Evolutionary conservation across 2,888 invertebrate species (phyloP).

Genomic region (Phania funesta): DNA sequence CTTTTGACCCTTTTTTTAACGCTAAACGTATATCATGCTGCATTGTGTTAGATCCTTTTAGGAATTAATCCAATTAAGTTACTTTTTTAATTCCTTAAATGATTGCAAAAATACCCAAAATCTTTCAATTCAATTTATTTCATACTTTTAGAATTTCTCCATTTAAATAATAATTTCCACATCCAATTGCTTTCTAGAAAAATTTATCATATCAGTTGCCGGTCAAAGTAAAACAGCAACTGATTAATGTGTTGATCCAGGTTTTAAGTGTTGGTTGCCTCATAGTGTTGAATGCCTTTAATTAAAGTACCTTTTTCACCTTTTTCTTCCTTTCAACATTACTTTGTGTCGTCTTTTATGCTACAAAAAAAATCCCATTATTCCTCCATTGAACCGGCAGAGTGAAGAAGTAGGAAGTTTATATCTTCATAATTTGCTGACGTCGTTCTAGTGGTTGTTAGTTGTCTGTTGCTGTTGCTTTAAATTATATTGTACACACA

Average conservation of each 20-base stretch:
- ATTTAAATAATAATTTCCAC: too few relatives aligned
- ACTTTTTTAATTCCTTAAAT: too few relatives aligned
- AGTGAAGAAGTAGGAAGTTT: conserved; percentile 35
- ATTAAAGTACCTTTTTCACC: conserved; percentile 56
- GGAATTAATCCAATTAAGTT: too few relatives aligned
- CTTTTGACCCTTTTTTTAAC: too few relatives aligned
- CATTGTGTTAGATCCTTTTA: too few relatives aligned
- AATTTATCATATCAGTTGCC: neutral
- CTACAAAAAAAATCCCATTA: conserved; percentile 24
- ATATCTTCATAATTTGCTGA: conserved; percentile 60
- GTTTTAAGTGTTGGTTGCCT: conserved; percentile 52
- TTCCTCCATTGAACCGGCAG: conserved; percentile 28
- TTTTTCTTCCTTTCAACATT: conserved; percentile 33
- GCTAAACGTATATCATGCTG: too few relatives aligned
- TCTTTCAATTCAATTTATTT: too few relatives aligned
- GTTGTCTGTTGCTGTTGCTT: conserved; percentile 53
- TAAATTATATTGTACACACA: conserved; percentile 52
- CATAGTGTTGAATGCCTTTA: conserved; percentile 66
- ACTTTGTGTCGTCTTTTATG: conserved; percentile 6
- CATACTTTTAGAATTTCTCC: too few relatives aligned
- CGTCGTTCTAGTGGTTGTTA: conserved; percentile 34
- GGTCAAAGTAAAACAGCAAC: neutral
- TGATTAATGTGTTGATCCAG: conserved; percentile 47
- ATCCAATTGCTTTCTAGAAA: too few relatives aligned
- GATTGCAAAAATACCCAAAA: too few relatives aligned